Conservation (phyloP, 2,113 vertebrate genomes). For the Semnopithecus entellus region DNA sequence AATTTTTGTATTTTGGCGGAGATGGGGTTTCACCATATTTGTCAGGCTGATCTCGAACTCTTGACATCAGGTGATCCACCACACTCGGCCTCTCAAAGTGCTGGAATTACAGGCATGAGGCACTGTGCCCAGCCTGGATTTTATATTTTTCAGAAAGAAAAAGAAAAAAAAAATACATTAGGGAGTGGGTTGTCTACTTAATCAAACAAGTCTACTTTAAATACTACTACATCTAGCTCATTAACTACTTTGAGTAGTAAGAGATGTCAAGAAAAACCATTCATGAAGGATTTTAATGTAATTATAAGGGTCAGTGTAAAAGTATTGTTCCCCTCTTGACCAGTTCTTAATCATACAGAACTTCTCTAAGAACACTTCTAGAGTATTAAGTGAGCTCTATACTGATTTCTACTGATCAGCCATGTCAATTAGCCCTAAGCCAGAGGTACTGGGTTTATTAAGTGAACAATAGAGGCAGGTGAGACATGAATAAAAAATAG, state of each 20-base stretch:
- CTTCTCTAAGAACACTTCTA: background rate
- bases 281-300: slow-evolving; percentile 42
- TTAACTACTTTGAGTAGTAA: slow-evolving; percentile 46
- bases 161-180: background rate
- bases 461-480: background rate
- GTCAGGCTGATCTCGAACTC: no score
- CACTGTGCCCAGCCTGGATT: background rate
- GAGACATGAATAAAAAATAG: background rate
- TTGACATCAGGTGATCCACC: no score
- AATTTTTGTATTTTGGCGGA: no score
- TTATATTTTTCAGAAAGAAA: background rate
- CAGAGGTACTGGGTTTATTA: background rate
- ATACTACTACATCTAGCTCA: slow-evolving; percentile 47
- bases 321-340: slow-evolving; percentile 38
- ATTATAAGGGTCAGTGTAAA: slow-evolving; percentile 35
- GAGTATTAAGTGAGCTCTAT: background rate
- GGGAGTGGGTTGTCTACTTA: slow-evolving; percentile 42
- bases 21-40: no score
- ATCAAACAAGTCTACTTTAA: slow-evolving; percentile 54
- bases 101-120: no score
- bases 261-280: slow-evolving; percentile 18
- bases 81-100: no score
- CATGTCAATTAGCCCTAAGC: background rate
- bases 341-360: slow-evolving; percentile 21
- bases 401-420: background rate